Percentiles rank a stretch among this genome's conserved stretches.
These are phyloP conservation scores for Temnothorax rugatulus DNA, from an alignment of 2,888 invertebrate genomes.

Conservation along the genomic window DNA sequence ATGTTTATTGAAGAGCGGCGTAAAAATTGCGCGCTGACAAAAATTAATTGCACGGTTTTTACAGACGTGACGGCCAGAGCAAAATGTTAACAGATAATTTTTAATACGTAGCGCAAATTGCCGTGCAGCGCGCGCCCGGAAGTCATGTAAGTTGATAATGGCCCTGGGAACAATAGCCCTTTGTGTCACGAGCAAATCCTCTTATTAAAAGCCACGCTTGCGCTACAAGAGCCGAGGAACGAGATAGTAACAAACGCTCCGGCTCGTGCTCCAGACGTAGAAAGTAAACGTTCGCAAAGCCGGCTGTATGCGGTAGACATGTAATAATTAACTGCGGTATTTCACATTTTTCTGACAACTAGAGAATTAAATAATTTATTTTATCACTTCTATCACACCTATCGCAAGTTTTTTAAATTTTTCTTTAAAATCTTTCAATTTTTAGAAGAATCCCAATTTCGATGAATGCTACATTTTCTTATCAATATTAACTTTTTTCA, in stretches of 20 bases:
- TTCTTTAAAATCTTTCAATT: background rate
- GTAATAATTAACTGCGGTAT: conserved; percentile 6
- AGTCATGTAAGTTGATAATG: conserved; percentile 51
- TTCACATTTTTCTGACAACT: background rate
- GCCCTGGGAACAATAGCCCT: conserved; percentile 41
- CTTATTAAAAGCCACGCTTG: conserved; percentile 54
- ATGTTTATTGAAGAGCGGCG: background rate
- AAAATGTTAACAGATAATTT: conserved; percentile 50
- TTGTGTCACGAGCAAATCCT: conserved; percentile 52
- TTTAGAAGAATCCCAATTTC: background rate
- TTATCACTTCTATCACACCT: background rate
- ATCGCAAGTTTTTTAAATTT: background rate
- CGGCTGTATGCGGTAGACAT: background rate
- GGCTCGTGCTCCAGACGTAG: background rate
- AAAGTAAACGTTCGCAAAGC: conserved; percentile 25
- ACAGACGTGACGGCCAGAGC: background rate
- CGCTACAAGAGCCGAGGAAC: conserved; percentile 29
- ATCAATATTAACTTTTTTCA: background rate
- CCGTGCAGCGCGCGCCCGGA: conserved; percentile 17
- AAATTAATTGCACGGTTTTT: conserved; percentile 31
- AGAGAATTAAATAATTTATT: background rate
- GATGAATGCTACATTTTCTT: background rate
- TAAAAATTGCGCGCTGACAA: background rate
- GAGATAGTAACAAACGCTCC: conserved; percentile 31
- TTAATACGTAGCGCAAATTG: conserved; percentile 44